These are phyloP conservation scores for Vanessa cardui DNA, from an alignment of 2,888 invertebrate species.

Conservation along the genomic window DNA sequence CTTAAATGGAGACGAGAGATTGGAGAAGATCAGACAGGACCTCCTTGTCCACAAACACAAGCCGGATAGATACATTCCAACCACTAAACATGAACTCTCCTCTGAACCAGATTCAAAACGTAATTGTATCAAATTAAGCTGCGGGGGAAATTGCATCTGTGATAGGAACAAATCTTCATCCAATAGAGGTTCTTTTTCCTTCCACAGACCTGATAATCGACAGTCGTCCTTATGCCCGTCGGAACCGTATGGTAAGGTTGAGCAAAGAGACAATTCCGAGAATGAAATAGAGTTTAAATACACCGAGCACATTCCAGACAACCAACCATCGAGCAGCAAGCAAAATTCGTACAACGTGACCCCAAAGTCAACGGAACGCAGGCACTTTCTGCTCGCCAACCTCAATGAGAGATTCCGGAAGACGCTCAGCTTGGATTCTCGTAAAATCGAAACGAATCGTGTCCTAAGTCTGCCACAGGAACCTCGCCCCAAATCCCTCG, in stretches of 20 bases:
- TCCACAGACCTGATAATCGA: conserved; percentile 68
- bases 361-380: conserved; percentile 74
- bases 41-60: conserved; percentile 72
- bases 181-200: conserved; percentile 73
- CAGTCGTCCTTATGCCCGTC: conserved; percentile 61
- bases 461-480: conserved; percentile 65
- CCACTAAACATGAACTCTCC: conserved; percentile 61
- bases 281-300: conserved; percentile 78
- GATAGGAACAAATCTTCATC: conserved; percentile 67
- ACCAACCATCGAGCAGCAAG: conserved; percentile 73
- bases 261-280: conserved; percentile 66
- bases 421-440: conserved; percentile 77
- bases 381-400: conserved; percentile 71
- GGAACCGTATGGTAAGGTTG: conserved; percentile 56
- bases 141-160: conserved; percentile 72
- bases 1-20: conserved; percentile 71
- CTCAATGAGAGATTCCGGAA: conserved; percentile 77
- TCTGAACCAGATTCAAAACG: conserved; percentile 62
- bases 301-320: conserved; percentile 72
- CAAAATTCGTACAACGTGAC: conserved; percentile 74
- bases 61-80: conserved; percentile 73
- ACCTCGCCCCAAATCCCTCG: conserved; percentile 73
- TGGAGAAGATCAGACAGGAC: conserved; percentile 76
- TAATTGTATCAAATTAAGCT: conserved; percentile 65
- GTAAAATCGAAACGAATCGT: conserved; percentile 72